phyloP scores from a whole-genome alignment of 2,113 vertebrate species.

The Vulpes lagopus region DNA sequence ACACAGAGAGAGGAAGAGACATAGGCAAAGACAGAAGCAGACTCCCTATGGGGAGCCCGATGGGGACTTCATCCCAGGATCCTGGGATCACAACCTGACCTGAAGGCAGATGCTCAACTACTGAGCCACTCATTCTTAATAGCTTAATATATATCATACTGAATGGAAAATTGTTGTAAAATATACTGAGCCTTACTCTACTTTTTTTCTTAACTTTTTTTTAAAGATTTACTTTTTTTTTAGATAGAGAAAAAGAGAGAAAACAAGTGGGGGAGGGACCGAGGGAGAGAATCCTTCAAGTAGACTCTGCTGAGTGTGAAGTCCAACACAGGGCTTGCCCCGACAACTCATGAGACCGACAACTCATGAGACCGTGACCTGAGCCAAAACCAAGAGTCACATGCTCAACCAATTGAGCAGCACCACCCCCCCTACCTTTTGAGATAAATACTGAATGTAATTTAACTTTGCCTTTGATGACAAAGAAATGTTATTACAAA shows the following conservation, averaged over 20 bases:
- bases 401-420: neutral
- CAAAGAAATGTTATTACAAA: neutral
- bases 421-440: neutral
- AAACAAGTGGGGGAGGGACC: neutral
- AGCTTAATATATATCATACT: neutral
- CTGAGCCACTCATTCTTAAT: neutral
- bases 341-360: neutral
- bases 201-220: neutral
- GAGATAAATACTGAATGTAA: neutral
- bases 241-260: neutral
- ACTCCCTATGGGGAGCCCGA: too few relatives aligned
- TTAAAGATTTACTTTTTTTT: neutral
- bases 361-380: neutral
- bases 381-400: neutral
- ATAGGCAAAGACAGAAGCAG: too few relatives aligned
- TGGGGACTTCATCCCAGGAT: too few relatives aligned
- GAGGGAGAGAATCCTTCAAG: neutral
- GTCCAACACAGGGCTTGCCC: neutral
- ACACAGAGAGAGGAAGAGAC: too few relatives aligned
- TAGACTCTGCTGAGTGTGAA: neutral
- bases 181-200: neutral
- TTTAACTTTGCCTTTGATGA: slow-evolving; percentile 22
- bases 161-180: neutral
- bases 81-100: too few relatives aligned
- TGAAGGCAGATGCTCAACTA: too few relatives aligned